Base-by-base conservation (phyloP, 2,113 vertebrate species). In the Motacilla tschutschensis region DNA sequence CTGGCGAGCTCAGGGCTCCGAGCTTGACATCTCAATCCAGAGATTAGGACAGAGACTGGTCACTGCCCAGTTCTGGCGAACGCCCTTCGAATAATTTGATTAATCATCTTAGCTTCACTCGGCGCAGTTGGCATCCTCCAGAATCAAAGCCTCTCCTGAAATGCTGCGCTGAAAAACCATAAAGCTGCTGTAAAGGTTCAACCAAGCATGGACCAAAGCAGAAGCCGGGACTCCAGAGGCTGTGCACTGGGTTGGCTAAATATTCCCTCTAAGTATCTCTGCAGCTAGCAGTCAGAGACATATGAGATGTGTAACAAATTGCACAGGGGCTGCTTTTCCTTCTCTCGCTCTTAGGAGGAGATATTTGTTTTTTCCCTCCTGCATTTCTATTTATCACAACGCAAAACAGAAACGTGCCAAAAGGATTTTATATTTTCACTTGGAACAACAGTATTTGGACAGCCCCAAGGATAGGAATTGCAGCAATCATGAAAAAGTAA, bases 401-500 rank as follows among this genome's bases (percentile, higher is more conserved):
- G 1, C 16, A 73, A 73, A 79, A 77, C 58, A 80, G 57, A 86
- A 85, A 83, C 2, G 2, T 87, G 88, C 87, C 91, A 94, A 88
- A 92, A 82, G 6, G 57, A 54, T 58, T 90, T 90, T 71, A 67
- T 72, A 65, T 85, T 88, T 90, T 86, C 57, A 57, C 76, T 91
- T 80, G 81, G 83, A 93, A 92, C 80, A 60, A 78, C 86, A 72
- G 63, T 65, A 65, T 72, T 93, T 93, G 85, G 90, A 84, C 78
- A 81, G 83, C 88, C 83, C 78, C 63, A 76, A 92, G 62, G 83
- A 89, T 59, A 66, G 76, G 73, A 82, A 74, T 21, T 81, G 82
- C 79, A 83, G 83, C 31, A 66, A 83, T 91, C 88, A 93, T 88
- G 83, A 93, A 89, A 94, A 91, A 94, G 83, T 92, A 93, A 85